Evolutionary conservation across 2,113 vertebrate species (phyloP).

Genomic region (Elanus axillaris): DNA sequence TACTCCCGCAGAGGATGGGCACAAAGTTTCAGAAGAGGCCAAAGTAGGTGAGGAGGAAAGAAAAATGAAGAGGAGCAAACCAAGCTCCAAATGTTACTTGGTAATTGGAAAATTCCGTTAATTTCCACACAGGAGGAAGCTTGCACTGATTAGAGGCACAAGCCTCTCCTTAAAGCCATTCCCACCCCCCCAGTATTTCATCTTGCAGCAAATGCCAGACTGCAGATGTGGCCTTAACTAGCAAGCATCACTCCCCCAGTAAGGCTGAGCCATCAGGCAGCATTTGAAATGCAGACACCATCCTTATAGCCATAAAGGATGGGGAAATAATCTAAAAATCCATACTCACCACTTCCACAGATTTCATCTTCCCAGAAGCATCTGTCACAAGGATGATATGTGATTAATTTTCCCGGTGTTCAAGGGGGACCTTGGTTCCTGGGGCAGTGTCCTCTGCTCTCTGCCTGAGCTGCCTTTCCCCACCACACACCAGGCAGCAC

Average conservation of each 20-base stretch:
- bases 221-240: slow-evolving; percentile 7
- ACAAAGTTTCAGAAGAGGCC: neutral
- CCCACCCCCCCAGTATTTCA: neutral
- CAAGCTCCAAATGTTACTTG: neutral
- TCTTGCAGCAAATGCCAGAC: neutral
- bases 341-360: neutral
- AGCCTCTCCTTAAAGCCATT: neutral
- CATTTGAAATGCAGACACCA: neutral
- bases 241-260: neutral
- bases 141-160: neutral
- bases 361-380: neutral
- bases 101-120: neutral
- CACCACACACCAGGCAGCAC: neutral
- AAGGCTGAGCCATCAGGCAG: neutral
- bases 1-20: neutral
- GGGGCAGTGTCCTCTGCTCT: neutral
- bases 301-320: neutral
- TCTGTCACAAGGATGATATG: neutral
- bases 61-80: neutral
- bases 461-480: neutral
- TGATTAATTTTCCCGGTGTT: neutral
- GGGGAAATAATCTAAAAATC: neutral
- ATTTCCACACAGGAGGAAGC: neutral
- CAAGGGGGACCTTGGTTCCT: neutral
- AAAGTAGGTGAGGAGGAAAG: neutral